Conservation (phyloP, 2,888 invertebrate genomes). For the Pteria penguin region DNA sequence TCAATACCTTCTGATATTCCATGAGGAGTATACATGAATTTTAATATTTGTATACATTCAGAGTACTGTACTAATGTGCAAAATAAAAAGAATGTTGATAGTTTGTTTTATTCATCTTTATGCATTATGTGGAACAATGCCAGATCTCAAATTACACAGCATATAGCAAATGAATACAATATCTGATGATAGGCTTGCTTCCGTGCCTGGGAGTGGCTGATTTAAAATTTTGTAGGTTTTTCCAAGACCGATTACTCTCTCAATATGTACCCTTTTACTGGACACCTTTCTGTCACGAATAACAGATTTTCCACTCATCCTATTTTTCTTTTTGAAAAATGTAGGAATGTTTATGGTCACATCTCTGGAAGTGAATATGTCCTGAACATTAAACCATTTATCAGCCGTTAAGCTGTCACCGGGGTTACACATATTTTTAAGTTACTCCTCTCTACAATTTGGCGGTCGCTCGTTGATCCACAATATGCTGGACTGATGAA, state of each 20-base stretch:
- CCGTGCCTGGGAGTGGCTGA: conserved; percentile 26
- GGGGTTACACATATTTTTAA: conserved; percentile 39
- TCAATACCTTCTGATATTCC: too few species aligned
- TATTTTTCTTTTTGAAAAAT: conserved; percentile 52
- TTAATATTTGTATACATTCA: too few species aligned
- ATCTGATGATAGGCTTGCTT: conserved; percentile 34
- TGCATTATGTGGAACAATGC: conserved; percentile 24
- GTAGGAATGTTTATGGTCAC: conserved; percentile 54
- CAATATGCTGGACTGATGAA: conserved; percentile 41
- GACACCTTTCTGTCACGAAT: conserved; percentile 47
- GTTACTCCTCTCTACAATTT: conserved; percentile 47
- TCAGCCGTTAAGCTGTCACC: conserved; percentile 48
- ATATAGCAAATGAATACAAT: conserved; percentile 43
- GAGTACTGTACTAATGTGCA: too few species aligned
- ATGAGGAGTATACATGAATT: too few species aligned
- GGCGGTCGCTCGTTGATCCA: conserved; percentile 51
- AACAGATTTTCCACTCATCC: conserved; percentile 37
- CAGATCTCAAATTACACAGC: conserved; percentile 46
- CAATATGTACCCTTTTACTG: conserved; percentile 53
- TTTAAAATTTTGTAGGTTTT: conserved; percentile 39
- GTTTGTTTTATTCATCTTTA: too few species aligned
- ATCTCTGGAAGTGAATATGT: conserved; percentile 44
- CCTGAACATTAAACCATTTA: conserved; percentile 49
- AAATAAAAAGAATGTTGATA: too few species aligned
- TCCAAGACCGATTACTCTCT: conserved; percentile 49